A percentile compares a stretch with the other conserved stretches of the same genome.
Conservation (phyloP, 2,113 vertebrate species). For the Picathartes gymnocephalus region DNA sequence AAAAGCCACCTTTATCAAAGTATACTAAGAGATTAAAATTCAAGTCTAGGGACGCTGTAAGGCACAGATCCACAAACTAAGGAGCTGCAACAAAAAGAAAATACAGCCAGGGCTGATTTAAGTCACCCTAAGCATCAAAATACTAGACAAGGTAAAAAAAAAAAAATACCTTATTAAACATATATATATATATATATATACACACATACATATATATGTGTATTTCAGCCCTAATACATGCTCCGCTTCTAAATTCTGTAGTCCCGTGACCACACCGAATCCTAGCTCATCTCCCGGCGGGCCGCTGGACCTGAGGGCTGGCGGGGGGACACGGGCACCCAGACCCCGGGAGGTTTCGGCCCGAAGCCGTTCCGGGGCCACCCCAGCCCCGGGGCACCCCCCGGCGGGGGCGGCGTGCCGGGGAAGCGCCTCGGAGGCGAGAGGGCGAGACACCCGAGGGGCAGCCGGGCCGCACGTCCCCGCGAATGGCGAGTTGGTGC, state of each 20-base stretch:
- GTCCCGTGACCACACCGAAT: not conserved
- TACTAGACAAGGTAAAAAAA: not conserved
- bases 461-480: not conserved
- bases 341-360: not conserved
- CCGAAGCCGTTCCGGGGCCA: not conserved
- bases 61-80: not conserved
- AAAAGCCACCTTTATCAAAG: not conserved
- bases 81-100: not conserved
- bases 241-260: not conserved
- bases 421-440: not conserved
- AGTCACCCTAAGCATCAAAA: not conserved
- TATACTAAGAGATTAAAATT: not conserved
- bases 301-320: not conserved
- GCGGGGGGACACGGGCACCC: not conserved
- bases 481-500: not conserved
- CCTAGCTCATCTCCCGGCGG: no score
- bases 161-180: not conserved
- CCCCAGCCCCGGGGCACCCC: not conserved
- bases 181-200: no score
- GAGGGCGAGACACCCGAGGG: not conserved
- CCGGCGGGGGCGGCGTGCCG: not conserved
- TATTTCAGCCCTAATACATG: not conserved
- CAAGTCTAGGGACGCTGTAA: not conserved
- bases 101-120: accelerated
- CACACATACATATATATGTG: no score